phyloP scores from a whole-genome alignment of 2,113 vertebrate species.

The Salvelinus sp. region DNA sequence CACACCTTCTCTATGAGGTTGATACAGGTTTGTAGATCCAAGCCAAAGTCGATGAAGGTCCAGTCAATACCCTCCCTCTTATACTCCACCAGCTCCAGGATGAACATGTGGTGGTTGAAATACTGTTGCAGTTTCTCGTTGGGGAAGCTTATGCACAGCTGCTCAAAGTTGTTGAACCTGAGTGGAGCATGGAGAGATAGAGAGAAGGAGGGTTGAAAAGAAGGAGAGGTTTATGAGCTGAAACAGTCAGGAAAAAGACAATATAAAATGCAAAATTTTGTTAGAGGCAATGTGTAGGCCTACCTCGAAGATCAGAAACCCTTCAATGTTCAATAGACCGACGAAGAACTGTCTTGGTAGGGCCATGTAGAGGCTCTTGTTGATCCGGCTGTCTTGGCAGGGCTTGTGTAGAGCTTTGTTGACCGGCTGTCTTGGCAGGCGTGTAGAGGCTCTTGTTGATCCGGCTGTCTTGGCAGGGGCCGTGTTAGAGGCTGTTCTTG shows the following conservation, averaged over 20 bases:
- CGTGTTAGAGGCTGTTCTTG: no score
- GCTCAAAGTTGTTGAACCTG: slow-evolving; percentile 85
- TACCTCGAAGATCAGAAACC: slow-evolving; percentile 87
- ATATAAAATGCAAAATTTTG: no score
- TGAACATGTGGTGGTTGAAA: slow-evolving; percentile 86
- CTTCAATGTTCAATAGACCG: slow-evolving; percentile 83
- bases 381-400: no score
- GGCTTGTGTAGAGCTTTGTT: no score
- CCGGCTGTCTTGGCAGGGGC: neutral
- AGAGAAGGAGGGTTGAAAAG: neutral
- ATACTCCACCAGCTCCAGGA: slow-evolving; percentile 86
- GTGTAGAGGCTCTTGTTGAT: no score
- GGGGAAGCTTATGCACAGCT: slow-evolving; percentile 86
- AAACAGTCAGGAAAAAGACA: neutral
- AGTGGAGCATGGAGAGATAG: neutral
- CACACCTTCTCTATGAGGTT: slow-evolving; percentile 83
- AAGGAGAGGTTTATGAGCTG: neutral
- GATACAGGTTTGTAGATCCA: slow-evolving; percentile 82
- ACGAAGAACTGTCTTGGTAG: slow-evolving; percentile 75
- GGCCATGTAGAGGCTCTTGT: no score
- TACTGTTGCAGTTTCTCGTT: slow-evolving; percentile 87
- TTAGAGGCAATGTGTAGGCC: slow-evolving; percentile 12
- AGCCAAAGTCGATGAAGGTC: slow-evolving; percentile 81
- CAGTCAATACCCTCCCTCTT: slow-evolving; percentile 80
- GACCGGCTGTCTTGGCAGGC: neutral